A percentile compares a stretch with the other conserved stretches of the same genome.
These are phyloP conservation scores for Toxostoma redivivum DNA, from an alignment of 2,113 vertebrate genomes.

Conservation along the genomic window DNA sequence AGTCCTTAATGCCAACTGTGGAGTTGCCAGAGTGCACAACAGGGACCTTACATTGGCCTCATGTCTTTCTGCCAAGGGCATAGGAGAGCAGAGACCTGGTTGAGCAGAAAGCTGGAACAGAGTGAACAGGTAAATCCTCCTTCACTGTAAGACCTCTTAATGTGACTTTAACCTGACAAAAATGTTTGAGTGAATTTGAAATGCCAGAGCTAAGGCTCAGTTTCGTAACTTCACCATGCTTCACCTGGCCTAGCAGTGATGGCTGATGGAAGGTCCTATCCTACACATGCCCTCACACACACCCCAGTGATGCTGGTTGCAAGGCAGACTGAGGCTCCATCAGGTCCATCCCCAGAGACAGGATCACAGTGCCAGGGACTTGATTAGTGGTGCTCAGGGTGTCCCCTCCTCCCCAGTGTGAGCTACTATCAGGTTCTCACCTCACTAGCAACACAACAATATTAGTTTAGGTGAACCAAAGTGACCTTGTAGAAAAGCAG, in stretches of 20 bases:
- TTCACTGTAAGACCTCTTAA: background rate
- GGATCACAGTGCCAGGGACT: accelerated
- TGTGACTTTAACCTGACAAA: background rate
- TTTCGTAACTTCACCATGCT: accelerated
- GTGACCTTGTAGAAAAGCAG: constrained; percentile 4
- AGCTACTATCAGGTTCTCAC: background rate
- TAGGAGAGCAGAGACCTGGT: background rate
- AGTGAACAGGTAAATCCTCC: background rate
- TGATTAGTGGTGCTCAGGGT: background rate
- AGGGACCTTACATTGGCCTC: background rate
- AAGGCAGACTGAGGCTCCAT: background rate
- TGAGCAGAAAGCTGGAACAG: background rate
- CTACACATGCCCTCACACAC: accelerated
- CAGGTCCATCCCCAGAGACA: background rate
- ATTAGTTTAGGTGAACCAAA: background rate
- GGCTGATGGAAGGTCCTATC: background rate
- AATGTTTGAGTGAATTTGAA: background rate
- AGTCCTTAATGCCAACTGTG: background rate
- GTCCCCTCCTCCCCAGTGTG: accelerated
- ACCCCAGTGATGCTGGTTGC: accelerated
- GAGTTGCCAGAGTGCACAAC: background rate
- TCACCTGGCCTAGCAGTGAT: accelerated
- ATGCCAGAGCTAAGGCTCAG: background rate
- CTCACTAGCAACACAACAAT: background rate
- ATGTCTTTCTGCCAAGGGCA: background rate